Conservation (phyloP, 1,140 invertebrate genomes). For the Cydia splendana region DNA sequence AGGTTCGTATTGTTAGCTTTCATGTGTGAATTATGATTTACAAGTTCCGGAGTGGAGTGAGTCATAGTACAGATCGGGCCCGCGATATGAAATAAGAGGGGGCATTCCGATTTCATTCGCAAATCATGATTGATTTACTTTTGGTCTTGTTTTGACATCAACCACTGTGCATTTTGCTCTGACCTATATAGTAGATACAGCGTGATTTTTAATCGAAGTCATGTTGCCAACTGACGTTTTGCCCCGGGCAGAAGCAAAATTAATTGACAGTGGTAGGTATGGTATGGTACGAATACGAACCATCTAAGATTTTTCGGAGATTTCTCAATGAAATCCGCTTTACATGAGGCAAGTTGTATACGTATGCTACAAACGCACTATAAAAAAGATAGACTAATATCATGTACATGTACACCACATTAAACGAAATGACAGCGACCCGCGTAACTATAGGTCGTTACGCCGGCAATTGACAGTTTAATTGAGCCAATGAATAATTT, state of each 20-base stretch:
- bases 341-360: no score
- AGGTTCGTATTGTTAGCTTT: not conserved
- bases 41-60: constrained; percentile 3
- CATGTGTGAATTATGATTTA: constrained; percentile 15
- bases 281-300: no score
- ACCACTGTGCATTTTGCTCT: no score
- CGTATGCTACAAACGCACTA: no score
- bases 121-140: not conserved
- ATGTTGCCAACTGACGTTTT: no score
- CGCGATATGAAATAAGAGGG: not conserved
- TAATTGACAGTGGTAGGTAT: no score
- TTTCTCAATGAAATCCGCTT: no score
- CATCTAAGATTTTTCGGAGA: no score
- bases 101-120: not conserved
- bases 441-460: constrained; percentile 15
- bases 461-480: constrained; percentile 21
- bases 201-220: no score
- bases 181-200: no score
- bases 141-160: not conserved
- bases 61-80: not conserved
- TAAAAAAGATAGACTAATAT: not conserved
- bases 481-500: constrained; percentile 30
- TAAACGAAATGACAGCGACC: constrained; percentile 15
- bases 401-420: not conserved
- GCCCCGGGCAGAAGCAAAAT: no score